Percentiles rank a stretch among this genome's conserved stretches.
phyloP scores from a whole-genome alignment of 2,888 invertebrate species.

The Celastrina argiolus region DNA sequence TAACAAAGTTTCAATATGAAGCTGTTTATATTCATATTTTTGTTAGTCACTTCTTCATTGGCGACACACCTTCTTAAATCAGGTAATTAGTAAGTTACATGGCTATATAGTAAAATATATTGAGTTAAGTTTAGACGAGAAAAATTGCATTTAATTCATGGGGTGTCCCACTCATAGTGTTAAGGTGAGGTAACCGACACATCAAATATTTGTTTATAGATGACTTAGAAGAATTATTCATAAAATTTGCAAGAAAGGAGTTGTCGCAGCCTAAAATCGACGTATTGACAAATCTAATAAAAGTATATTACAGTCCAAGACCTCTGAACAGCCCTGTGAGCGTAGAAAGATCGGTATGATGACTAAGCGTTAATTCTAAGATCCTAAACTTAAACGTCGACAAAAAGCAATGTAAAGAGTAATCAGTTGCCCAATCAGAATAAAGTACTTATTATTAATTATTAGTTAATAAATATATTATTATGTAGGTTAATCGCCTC shows the following conservation, averaged over 20 bases:
- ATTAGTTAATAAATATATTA: too few species aligned
- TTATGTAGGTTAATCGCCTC: too few species aligned
- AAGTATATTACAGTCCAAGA: constrained; percentile 40
- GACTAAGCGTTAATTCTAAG: not conserved
- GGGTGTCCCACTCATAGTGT: too few species aligned
- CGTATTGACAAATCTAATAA: constrained; percentile 47
- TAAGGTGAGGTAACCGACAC: too few species aligned
- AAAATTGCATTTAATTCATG: too few species aligned
- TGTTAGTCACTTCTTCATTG: constrained; percentile 42
- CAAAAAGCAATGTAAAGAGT: too few species aligned
- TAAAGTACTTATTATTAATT: too few species aligned
- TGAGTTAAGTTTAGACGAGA: not conserved
- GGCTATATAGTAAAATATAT: too few species aligned
- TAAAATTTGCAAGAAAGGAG: constrained; percentile 46
- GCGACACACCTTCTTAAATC: constrained; percentile 47
- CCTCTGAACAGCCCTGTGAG: constrained; percentile 42
- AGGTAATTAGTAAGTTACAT: too few species aligned
- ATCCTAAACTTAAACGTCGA: too few species aligned
- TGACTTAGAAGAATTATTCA: constrained; percentile 45
- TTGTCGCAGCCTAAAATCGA: constrained; percentile 45
- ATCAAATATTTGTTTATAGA: constrained; percentile 25
- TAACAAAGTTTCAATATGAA: constrained; percentile 46
- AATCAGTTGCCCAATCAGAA: too few species aligned
- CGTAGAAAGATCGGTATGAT: constrained; percentile 46
- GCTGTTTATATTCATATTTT: constrained; percentile 44